Conservation (phyloP, 2,888 invertebrate species). For the Pyrrhosoma nymphula region DNA sequence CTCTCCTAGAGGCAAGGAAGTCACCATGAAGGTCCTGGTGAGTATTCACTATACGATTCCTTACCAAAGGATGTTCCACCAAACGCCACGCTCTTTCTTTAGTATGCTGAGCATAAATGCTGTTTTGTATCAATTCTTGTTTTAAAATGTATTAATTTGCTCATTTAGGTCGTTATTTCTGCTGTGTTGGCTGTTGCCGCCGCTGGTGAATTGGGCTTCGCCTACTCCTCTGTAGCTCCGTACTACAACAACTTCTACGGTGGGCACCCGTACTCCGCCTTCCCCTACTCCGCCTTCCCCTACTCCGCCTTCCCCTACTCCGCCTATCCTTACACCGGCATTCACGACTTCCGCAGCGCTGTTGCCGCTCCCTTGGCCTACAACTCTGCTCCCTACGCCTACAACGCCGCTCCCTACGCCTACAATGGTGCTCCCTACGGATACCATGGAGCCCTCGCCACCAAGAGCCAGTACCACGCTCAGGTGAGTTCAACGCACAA, state of each 20-base stretch:
- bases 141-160: background rate
- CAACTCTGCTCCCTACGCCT: conserved; percentile 69
- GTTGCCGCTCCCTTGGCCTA: conserved; percentile 68
- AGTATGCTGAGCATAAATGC: no score
- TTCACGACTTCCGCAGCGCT: background rate
- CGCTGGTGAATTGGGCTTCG: conserved; percentile 69
- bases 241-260: conserved; percentile 68
- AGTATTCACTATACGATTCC: background rate
- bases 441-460: conserved; percentile 31
- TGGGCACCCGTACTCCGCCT: background rate
- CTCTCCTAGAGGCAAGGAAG: conserved; percentile 63
- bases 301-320: conserved; percentile 60
- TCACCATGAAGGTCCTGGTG: conserved; percentile 68
- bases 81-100: background rate
- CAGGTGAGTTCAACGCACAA: background rate
- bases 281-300: conserved; percentile 19
- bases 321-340: conserved; percentile 16
- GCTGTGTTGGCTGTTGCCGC: conserved; percentile 71
- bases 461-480: conserved; percentile 61
- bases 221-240: conserved; percentile 70
- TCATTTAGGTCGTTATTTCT: conserved; percentile 68
- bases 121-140: no score
- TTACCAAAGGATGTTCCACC: no score
- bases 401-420: conserved; percentile 69
- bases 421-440: conserved; percentile 68